Evolutionary conservation across 2,113 vertebrate genomes (phyloP).

Genomic region (Indicator indicator): DNA sequence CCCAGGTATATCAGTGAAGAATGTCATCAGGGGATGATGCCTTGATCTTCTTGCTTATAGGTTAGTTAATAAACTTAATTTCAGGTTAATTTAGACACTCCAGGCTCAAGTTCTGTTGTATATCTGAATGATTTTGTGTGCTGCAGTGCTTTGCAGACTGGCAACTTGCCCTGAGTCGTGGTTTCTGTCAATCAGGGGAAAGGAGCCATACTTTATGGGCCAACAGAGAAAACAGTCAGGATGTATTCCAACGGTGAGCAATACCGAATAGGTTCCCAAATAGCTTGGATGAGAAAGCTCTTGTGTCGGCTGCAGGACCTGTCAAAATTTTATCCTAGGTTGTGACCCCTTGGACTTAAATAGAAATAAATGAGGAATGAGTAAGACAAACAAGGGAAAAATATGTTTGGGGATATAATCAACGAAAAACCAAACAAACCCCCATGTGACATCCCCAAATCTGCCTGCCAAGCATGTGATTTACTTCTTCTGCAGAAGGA

Average conservation of each 20-base stretch:
- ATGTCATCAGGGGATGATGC: fast-evolving
- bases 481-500: slow-evolving; percentile 15
- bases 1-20: not conserved
- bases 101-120: not conserved
- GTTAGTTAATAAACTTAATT: not conserved
- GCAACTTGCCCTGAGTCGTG: not conserved
- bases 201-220: not conserved
- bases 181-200: slow-evolving; percentile 25
- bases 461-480: slow-evolving; percentile 39
- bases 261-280: slow-evolving; percentile 24
- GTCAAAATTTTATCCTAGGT: slow-evolving; percentile 48
- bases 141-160: not conserved
- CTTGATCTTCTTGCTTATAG: not conserved
- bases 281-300: slow-evolving; percentile 38
- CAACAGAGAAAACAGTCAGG: slow-evolving; percentile 12
- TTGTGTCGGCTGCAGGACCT: slow-evolving; percentile 49
- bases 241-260: slow-evolving; percentile 42
- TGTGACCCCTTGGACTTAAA: slow-evolving; percentile 53
- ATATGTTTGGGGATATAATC: slow-evolving; percentile 56
- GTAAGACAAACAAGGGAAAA: slow-evolving; percentile 41
- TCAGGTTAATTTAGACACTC: not conserved
- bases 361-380: slow-evolving; percentile 62
- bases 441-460: slow-evolving; percentile 32
- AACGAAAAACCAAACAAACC: slow-evolving; percentile 19
- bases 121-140: not conserved